phyloP scores from a whole-genome alignment of 2,113 vertebrate genomes.

The Acanthochromis polyacanthus region DNA sequence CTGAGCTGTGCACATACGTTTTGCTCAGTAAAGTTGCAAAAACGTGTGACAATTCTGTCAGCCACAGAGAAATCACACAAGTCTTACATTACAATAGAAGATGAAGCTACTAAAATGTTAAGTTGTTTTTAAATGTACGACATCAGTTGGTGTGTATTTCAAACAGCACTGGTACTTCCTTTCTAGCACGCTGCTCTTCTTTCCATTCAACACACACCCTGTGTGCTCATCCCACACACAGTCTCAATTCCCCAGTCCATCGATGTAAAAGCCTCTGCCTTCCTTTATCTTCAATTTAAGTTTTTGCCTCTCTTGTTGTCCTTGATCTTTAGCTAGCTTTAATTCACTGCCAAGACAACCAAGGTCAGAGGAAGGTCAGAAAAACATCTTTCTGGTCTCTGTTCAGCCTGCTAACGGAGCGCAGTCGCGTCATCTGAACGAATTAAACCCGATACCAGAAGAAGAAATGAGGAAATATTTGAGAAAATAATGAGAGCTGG shows the following conservation, averaged over 20 bases:
- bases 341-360: constrained; percentile 63
- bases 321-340: constrained; percentile 64
- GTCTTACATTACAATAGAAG: background rate
- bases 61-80: constrained; percentile 26
- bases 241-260: constrained; percentile 50
- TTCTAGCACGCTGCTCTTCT: constrained; percentile 17
- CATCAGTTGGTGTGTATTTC: constrained; percentile 17
- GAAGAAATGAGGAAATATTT: constrained; percentile 23
- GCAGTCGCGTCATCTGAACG: constrained; percentile 12
- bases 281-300: constrained; percentile 67
- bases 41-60: constrained; percentile 24
- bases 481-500: constrained; percentile 24
- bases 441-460: background rate
- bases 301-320: constrained; percentile 55
- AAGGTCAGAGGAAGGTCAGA: constrained; percentile 46
- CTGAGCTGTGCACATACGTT: constrained; percentile 22
- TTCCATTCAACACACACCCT: constrained; percentile 42
- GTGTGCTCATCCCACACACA: constrained; percentile 48
- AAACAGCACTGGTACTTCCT: constrained; percentile 1
- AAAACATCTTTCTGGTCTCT: constrained; percentile 28
- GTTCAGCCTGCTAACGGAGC: constrained; percentile 18
- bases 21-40: constrained; percentile 5
- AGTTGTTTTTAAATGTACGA: constrained; percentile 18
- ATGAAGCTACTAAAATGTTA: constrained; percentile 6
- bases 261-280: constrained; percentile 52